Conservation (phyloP, 2,888 invertebrate genomes). For the Eucriotettix oculatus region DNA sequence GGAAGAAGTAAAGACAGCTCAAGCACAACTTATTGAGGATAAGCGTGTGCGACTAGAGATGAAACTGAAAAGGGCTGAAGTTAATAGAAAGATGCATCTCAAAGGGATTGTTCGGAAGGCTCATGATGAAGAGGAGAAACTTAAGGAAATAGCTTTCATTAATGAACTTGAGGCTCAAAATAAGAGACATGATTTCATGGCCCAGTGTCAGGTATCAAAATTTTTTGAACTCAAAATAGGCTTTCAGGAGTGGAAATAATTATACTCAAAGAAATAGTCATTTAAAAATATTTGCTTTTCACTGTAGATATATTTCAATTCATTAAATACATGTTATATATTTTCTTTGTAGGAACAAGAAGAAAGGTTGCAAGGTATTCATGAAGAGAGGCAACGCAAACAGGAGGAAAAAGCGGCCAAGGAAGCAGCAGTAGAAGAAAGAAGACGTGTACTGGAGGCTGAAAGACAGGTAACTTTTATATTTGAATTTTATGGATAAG, state of each 20-base stretch:
- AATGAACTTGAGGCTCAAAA: slow-evolving; percentile 92
- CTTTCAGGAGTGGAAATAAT: neutral
- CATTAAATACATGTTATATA: neutral
- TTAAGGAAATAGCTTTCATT: slow-evolving; percentile 94
- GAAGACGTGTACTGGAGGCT: slow-evolving; percentile 68
- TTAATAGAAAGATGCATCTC: slow-evolving; percentile 70
- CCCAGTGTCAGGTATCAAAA: slow-evolving; percentile 55
- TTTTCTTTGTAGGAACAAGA: slow-evolving; percentile 27
- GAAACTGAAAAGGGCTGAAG: slow-evolving; percentile 68
- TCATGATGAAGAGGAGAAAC: slow-evolving; percentile 92
- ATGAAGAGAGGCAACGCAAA: slow-evolving; percentile 71
- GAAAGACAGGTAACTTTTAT: slow-evolving; percentile 42
- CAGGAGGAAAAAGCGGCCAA: slow-evolving; percentile 89
- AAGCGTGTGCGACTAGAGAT: slow-evolving; percentile 52
- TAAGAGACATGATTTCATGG: slow-evolving; percentile 77
- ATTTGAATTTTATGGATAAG: too few relatives aligned
- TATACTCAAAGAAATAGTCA: neutral
- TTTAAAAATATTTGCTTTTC: neutral
- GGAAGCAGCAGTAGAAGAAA: slow-evolving; percentile 85
- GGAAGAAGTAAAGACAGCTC: slow-evolving; percentile 51
- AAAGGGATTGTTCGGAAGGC: slow-evolving; percentile 83
- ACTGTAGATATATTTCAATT: neutral
- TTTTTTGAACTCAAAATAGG: neutral
- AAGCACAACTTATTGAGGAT: slow-evolving; percentile 71
- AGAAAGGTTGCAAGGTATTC: slow-evolving; percentile 37